A percentile compares a stretch with the other conserved stretches of the same genome.
phyloP scores from a whole-genome alignment of 2,113 vertebrate species.

The Semnornis frantzii region DNA sequence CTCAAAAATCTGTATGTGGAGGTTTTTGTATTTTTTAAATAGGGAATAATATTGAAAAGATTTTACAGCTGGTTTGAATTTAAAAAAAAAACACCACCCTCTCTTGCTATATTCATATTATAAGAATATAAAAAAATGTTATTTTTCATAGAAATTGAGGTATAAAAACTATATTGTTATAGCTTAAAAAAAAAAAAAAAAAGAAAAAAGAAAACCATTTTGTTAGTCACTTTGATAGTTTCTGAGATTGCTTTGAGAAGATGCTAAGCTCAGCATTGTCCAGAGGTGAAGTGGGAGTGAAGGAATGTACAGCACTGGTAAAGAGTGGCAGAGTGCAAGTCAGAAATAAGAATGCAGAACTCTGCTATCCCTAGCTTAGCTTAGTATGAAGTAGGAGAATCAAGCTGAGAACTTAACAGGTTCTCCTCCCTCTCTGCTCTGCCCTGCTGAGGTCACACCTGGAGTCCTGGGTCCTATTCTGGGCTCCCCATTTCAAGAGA shows the following conservation, averaged over 20 bases:
- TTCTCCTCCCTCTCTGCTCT: too few species aligned
- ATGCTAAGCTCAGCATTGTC: not conserved
- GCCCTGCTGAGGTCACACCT: too few species aligned
- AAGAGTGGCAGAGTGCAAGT: not conserved
- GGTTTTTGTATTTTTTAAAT: not conserved
- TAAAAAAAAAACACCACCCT: not conserved
- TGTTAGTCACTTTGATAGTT: not conserved
- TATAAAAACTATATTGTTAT: not conserved
- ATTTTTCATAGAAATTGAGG: too few species aligned
- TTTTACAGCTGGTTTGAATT: not conserved
- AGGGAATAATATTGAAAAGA: not conserved
- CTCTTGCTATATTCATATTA: not conserved
- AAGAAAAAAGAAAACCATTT: not conserved
- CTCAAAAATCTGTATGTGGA: not conserved
- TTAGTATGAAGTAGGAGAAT: not conserved
- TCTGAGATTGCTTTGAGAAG: not conserved
- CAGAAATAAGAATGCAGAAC: not conserved
- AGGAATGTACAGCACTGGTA: not conserved
- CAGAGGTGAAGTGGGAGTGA: not conserved
- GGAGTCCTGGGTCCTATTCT: too few species aligned
- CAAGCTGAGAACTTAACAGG: not conserved
- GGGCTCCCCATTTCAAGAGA: too few species aligned
- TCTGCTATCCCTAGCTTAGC: not conserved
- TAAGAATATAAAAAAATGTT: too few species aligned
- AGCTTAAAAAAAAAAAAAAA: too few species aligned